phyloP scores from a whole-genome alignment of 2,113 vertebrate species.

The Verasper variegatus region DNA sequence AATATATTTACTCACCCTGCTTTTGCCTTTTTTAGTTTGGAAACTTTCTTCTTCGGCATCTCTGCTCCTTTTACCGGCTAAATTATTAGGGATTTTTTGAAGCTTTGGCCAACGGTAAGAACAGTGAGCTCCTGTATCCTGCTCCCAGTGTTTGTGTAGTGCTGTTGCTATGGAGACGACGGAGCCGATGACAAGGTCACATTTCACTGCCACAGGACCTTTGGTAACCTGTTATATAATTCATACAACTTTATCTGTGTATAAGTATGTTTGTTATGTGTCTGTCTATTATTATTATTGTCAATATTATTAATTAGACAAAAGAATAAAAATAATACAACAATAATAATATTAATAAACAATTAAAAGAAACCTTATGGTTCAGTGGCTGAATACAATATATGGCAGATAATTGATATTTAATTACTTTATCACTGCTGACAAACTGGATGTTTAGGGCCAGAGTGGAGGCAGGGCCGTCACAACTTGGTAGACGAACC shows the following conservation, averaged over 20 bases:
- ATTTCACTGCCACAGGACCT: conserved; percentile 5
- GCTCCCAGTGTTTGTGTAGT: conserved; percentile 48
- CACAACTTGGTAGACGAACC: no score
- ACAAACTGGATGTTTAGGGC: no score
- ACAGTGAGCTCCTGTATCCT: neutral
- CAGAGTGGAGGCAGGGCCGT: no score
- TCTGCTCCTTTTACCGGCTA: neutral
- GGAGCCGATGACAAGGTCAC: conserved; percentile 7
- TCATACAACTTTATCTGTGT: neutral
- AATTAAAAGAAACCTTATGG: no score
- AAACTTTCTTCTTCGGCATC: conserved; percentile 80
- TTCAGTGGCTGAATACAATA: no score
- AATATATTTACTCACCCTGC: conserved; percentile 55
- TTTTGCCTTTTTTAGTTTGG: conserved; percentile 78
- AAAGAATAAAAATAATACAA: neutral
- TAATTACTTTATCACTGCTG: no score
- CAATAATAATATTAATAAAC: no score
- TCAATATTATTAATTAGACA: neutral
- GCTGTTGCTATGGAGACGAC: conserved; percentile 48
- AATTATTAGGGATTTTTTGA: neutral
- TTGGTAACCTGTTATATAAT: neutral
- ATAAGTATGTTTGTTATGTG: neutral
- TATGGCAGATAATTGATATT: no score
- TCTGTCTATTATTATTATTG: neutral
- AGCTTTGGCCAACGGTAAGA: neutral